A percentile compares a stretch with the other conserved stretches of the same genome.
These are phyloP conservation scores for Trachymyrmex cornetzi DNA, from an alignment of 1,140 invertebrate genomes.

Conservation along the genomic window DNA sequence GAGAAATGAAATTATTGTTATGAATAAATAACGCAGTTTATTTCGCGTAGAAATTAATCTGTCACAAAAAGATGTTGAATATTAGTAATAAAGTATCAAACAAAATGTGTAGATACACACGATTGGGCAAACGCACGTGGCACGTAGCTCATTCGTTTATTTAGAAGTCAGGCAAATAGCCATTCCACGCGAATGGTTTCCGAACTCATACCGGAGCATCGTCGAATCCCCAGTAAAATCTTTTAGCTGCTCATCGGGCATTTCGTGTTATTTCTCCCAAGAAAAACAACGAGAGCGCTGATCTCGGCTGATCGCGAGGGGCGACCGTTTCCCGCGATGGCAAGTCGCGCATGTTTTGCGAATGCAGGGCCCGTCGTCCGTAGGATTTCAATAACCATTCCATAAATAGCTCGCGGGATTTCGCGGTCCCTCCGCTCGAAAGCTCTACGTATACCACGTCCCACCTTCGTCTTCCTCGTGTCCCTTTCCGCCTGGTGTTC, in stretches of 20 bases:
- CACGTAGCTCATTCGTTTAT: background rate
- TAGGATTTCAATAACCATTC: constrained; percentile 84
- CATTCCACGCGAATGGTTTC: background rate
- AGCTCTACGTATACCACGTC: constrained; percentile 26
- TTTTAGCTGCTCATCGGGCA: constrained; percentile 59
- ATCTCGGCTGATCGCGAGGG: background rate
- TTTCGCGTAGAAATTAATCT: background rate
- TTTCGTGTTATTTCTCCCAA: constrained; percentile 57
- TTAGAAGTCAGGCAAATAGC: constrained; percentile 11
- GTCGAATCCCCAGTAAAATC: constrained; percentile 35
- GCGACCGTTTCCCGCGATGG: constrained; percentile 11
- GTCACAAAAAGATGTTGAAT: background rate
- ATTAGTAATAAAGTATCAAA: background rate
- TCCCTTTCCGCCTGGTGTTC: constrained; percentile 30
- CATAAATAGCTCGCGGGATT: constrained; percentile 83
- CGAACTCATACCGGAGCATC: background rate
- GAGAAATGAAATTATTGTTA: background rate
- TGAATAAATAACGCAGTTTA: background rate
- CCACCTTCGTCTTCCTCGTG: constrained; percentile 41
- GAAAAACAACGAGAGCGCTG: constrained; percentile 61
- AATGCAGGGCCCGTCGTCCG: constrained; percentile 70
- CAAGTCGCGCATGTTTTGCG: constrained; percentile 75
- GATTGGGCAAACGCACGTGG: background rate
- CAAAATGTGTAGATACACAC: background rate
- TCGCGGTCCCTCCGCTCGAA: constrained; percentile 61